Base-by-base conservation (phyloP, 2,113 vertebrate genomes). In the Passer domesticus region DNA sequence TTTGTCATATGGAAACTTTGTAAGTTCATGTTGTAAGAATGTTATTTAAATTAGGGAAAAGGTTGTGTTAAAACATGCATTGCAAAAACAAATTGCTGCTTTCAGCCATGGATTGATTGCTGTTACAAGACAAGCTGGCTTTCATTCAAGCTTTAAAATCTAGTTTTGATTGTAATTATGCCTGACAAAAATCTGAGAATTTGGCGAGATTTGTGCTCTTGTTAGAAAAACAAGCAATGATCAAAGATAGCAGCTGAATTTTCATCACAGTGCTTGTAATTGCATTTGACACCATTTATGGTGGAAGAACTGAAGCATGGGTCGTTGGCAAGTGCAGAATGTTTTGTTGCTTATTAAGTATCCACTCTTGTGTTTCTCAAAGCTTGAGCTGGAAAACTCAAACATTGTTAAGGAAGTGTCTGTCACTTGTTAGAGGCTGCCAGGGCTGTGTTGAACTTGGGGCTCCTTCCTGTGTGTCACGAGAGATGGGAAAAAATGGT, bases 81-180 rank as follows among this genome's bases (percentile, higher is more conserved):
- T 96, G 87, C 90, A 95, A 97, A 94, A 96, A 11, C 56, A 97
- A 96, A 79, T 92, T 69, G 47, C 94, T 97, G 73, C 96, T 97
- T 96, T 96, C 97, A 94, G 92, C 83, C 35, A 23, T 74, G 94
- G 95, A 86, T 78, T 84, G 91, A 88, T 52, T 81, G 77, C 64
- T 52, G 70, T 97, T 97, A 96, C 91, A 96, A 94, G 95, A 97
- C 96, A 97, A 97, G 76, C 93, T 98, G 98, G 97, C 97, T 95
- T 96, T 97, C 95, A 27, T 52, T 95, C 94, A 94, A 86, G 92
- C 92, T 95, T 84, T 82, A 94, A 96, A 93, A 83, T 50, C 84
- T 81, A 81, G 10, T 87, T 97, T 83, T 96, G 95, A 98, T 80
- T 67, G 80, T 98, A 96, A 98, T 98, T 95, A 53, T 79, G 76